Evolutionary conservation across 2,888 invertebrate genomes (phyloP).

Genomic region (Alsophila aescularia): DNA sequence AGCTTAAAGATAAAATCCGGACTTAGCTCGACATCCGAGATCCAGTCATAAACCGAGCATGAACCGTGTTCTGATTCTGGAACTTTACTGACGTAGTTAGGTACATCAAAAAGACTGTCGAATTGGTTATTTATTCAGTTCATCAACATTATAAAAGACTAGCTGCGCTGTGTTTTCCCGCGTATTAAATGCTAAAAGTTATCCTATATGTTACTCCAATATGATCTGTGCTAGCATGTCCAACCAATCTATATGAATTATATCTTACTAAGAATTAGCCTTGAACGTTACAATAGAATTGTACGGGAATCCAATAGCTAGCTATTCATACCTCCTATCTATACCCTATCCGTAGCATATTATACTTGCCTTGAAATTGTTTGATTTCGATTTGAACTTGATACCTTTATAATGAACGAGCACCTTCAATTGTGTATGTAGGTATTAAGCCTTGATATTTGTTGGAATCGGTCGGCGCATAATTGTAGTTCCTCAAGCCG

Average conservation of each 20-base stretch:
- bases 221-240: too few species aligned
- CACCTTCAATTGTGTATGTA: neutral
- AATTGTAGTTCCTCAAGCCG: conserved; percentile 10
- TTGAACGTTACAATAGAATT: too few species aligned
- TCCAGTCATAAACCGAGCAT: conserved; percentile 26
- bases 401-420: neutral
- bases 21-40: conserved; percentile 21
- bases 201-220: too few species aligned
- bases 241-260: too few species aligned
- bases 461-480: conserved; percentile 3
- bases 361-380: neutral
- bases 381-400: neutral
- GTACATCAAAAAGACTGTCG: conserved; percentile 12
- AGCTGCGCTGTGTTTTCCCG: too few species aligned
- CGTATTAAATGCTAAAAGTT: too few species aligned
- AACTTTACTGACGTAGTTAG: conserved; percentile 27
- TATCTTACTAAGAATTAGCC: too few species aligned
- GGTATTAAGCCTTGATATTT: conserved; percentile 1
- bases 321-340: too few species aligned
- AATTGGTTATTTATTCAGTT: conserved; percentile 3
- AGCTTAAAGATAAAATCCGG: conserved; percentile 29
- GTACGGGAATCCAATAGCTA: too few species aligned
- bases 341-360: too few species aligned
- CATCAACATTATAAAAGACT: neutral
- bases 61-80: conserved; percentile 21